Conservation (phyloP, 2,797 vertebrate species). For the Emys orbicularis region DNA sequence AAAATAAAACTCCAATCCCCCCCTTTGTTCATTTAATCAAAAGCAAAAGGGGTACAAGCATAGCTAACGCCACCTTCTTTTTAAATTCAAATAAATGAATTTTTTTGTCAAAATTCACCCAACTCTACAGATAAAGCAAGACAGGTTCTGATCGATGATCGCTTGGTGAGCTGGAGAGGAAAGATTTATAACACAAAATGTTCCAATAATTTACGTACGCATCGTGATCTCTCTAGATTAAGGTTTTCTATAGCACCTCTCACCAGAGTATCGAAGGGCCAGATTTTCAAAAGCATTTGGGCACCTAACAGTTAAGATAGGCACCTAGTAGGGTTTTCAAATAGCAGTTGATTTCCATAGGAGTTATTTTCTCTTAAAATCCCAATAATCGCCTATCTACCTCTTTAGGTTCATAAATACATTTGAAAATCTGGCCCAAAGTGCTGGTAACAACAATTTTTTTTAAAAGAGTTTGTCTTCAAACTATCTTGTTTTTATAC, state of each 20-base stretch:
- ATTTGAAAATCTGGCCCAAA: no score
- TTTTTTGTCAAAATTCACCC: not conserved
- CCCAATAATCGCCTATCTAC: not conserved
- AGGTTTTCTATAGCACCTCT: not conserved
- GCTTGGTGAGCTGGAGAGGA: not conserved
- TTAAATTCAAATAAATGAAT: not conserved
- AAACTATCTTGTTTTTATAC: not conserved
- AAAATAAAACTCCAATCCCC: not conserved
- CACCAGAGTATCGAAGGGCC: not conserved
- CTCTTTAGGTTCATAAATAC: no score
- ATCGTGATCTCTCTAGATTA: accelerated
- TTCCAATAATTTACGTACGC: not conserved
- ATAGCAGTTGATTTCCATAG: not conserved
- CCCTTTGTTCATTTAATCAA: not conserved
- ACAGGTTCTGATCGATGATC: no score
- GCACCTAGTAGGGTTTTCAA: not conserved
- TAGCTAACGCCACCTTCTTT: not conserved
- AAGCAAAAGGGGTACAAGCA: not conserved
- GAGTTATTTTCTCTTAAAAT: accelerated
- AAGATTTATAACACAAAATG: not conserved
- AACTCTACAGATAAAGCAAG: not conserved
- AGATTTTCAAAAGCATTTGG: not conserved
- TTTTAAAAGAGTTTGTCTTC: not conserved
- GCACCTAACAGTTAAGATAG: not conserved
- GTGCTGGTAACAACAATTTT: no score